Evolutionary conservation across 2,797 vertebrate genomes (phyloP), one percentile per base, ranked within the genome.

Genomic region (Buceros bicornis): DNA sequence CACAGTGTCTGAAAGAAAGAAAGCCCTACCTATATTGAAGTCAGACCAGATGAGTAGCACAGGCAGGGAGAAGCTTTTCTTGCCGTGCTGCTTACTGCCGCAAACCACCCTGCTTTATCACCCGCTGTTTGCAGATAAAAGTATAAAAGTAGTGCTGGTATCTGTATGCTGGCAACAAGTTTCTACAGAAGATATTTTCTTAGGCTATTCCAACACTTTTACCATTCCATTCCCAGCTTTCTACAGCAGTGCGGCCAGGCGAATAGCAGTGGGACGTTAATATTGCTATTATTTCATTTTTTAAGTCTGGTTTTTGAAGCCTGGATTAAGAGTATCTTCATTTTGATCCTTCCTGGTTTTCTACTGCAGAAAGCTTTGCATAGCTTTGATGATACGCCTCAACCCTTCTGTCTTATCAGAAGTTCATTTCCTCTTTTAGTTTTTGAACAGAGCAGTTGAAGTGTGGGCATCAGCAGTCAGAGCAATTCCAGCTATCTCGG

Each of bases 311-410:
- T 21, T 92, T 93, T 67, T 26, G 53, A 90, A 80, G 69, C 29
- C 33, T 24, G 72, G 93, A 89, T 96, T 95, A 93, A 91, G 73
- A 16, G 17, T 88, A 26, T 80, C 70, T 77, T 83, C 61, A 24
- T 33, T 81, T 96, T 82, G 62, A 93, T 89, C 73, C 74, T 51
- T 51, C 62, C 83, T 89, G 47, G 79, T 82, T 79, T 66, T 35
- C 66, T 31, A 18, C 25, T 77, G 71, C 28, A 6, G 94, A 78
- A 28, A 77, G 64, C 25, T 90, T 83, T 94, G 82, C 79, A 35
- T n/a, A 76, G 67, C 90, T 94, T 90, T 92, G 71, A 96, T 80
- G 51, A 86, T 82, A 33, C 56, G 47, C 56, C 85, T 95, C 88
- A 83, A 83, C 56, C 72, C 92, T 40, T 88, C 42, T 70, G 8